phyloP scores from a whole-genome alignment of 2,113 vertebrate genomes.

The Chaetops frenatus region DNA sequence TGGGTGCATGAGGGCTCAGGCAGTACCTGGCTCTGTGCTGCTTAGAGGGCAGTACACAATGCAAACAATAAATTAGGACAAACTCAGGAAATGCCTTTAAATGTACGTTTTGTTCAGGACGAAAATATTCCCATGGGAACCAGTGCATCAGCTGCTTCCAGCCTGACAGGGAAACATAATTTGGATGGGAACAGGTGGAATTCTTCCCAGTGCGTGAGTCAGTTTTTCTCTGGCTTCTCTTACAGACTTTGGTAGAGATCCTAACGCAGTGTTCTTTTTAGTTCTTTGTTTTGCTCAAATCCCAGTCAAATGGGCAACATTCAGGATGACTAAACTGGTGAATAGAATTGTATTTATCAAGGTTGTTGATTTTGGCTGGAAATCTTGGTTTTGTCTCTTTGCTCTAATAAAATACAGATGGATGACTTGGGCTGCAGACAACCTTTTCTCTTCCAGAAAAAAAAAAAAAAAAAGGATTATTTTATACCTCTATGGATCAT shows the following conservation, averaged over 20 bases:
- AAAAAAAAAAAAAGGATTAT: not conserved
- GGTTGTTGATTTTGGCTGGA: slow-evolving; percentile 5
- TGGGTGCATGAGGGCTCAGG: not conserved
- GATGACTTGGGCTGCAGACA: not conserved
- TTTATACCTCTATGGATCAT: not conserved
- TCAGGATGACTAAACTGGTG: not conserved
- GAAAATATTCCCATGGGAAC: slow-evolving; percentile 31
- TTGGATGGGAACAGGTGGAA: slow-evolving; percentile 44
- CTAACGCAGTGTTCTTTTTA: not conserved
- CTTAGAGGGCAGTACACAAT: not conserved
- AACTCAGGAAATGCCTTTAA: not conserved
- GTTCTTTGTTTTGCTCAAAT: slow-evolving; percentile 7
- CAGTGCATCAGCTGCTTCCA: slow-evolving; percentile 6
- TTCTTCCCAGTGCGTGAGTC: slow-evolving; percentile 18
- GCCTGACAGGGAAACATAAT: not conserved
- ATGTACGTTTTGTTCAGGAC: not conserved
- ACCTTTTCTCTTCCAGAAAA: not conserved
- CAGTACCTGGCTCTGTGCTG: not conserved
- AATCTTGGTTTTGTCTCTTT: not conserved
- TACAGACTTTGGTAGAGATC: not conserved
- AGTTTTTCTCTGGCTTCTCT: slow-evolving; percentile 31
- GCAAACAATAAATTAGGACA: not conserved
- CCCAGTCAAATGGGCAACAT: not conserved
- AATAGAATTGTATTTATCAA: not conserved
- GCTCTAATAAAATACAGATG: not conserved